Conservation (phyloP, 2,113 vertebrate species). For the Callithrix jacchus region DNA sequence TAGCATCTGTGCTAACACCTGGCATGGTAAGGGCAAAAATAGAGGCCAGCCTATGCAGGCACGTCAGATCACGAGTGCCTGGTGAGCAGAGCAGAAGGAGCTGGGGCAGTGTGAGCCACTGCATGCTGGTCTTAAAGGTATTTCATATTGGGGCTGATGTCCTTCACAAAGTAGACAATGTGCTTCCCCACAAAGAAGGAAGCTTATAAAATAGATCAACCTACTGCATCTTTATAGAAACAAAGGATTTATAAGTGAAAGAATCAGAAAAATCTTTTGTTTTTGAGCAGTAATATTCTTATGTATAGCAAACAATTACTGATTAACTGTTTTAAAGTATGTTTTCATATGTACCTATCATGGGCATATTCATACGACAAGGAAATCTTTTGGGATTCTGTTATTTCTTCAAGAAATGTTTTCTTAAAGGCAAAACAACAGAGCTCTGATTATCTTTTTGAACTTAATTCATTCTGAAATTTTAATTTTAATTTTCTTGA, state of each 20-base stretch:
- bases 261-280: background rate
- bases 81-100: background rate
- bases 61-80: background rate
- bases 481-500: constrained; percentile 20
- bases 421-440: constrained; percentile 61
- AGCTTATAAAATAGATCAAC: background rate
- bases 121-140: background rate
- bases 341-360: background rate
- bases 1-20: background rate
- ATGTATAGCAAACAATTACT: background rate
- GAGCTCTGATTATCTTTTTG: constrained; percentile 3
- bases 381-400: background rate
- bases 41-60: background rate
- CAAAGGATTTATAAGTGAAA: background rate
- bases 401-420: constrained; percentile 52
- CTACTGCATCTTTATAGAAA: background rate
- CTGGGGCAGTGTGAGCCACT: background rate
- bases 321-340: background rate
- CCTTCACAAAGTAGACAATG: background rate
- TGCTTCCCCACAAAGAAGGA: background rate
- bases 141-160: background rate
- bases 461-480: constrained; percentile 35
- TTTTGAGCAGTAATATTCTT: background rate
- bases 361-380: background rate
- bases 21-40: background rate